phyloP scores from a whole-genome alignment of 2,113 vertebrate genomes.

The Tapirus terrestris region DNA sequence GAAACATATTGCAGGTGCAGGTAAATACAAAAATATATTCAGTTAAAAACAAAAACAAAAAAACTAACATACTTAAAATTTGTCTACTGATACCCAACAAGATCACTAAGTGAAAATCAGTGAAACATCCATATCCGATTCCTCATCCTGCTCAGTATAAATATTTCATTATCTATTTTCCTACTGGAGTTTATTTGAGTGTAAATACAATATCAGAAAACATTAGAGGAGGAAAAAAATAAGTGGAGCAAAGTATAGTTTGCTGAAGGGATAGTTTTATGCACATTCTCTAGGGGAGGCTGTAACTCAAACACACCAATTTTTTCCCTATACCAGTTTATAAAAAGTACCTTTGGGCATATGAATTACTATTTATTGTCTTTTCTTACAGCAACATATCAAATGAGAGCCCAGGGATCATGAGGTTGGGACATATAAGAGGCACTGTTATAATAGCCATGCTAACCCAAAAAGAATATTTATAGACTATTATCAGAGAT shows the following conservation, averaged over 20 bases:
- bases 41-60: not conserved
- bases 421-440: not conserved
- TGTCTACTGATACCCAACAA: not conserved
- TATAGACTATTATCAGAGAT: not conserved
- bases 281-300: not conserved
- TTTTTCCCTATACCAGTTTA: not conserved
- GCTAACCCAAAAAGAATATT: not conserved
- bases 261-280: not conserved
- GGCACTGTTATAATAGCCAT: not conserved
- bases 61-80: not conserved
- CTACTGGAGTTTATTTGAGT: not conserved
- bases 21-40: not conserved
- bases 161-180: not conserved
- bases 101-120: constrained; percentile 5
- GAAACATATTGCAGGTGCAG: not conserved
- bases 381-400: not conserved
- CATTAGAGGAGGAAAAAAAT: not conserved
- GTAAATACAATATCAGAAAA: not conserved
- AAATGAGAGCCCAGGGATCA: not conserved
- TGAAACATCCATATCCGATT: not conserved
- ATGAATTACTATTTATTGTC: not conserved
- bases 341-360: not conserved
- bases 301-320: not conserved
- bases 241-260: not conserved
- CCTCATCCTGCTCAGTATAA: not conserved